Evolutionary conservation across 2,888 invertebrate species (phyloP), one percentile per base, ranked within the genome.

Genomic region (Spilosoma lubricipeda): DNA sequence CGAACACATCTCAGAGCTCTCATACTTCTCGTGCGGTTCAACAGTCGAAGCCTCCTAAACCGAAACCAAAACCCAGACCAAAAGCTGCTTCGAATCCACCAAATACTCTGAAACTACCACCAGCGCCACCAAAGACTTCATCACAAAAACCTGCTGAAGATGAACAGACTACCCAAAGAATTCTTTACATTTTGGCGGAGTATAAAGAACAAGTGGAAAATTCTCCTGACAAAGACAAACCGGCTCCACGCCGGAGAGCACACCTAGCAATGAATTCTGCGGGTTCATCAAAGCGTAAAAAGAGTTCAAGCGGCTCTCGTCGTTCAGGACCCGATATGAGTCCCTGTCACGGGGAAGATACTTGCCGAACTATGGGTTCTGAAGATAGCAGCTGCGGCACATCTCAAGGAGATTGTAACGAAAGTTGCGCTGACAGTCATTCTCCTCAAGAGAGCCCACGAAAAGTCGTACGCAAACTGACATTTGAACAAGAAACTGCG

Each of bases 151-250:
- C 98, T 2, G 96, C 97, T 80, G 98, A 98, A 93, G 98, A 98
- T 85, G 98, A 98, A 87, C 97, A 98, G 88, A 98, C 98, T 0
- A 97, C 98, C 0, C 98, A 98, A 87, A 95, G 98, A 81, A 98
- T 98, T 84, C 97, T 98, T 77, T 98, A 98, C 81, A 98, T 98
- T 84, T 90, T 98, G 70, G 98, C 98, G 0, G 97, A 98, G 87
- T 98, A 98, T 89, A 97, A 97, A 69, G 98, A 98, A 85, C 98
- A 98, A 87, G 94, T 98, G 66, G 96, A 98, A 82, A 98, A 98
- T 87, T 98, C 97, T 1, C 98, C 98, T 0, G 98, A 98, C 91
- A 98, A 98, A 87, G 97, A 98, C 89, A 98, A 98, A 90, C 98
- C 98, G 0, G 98, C 98, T 0, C 98, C 98, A 0, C 95, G 98